phyloP scores from a whole-genome alignment of 1,140 invertebrate genomes.

The Papilio machaon region DNA sequence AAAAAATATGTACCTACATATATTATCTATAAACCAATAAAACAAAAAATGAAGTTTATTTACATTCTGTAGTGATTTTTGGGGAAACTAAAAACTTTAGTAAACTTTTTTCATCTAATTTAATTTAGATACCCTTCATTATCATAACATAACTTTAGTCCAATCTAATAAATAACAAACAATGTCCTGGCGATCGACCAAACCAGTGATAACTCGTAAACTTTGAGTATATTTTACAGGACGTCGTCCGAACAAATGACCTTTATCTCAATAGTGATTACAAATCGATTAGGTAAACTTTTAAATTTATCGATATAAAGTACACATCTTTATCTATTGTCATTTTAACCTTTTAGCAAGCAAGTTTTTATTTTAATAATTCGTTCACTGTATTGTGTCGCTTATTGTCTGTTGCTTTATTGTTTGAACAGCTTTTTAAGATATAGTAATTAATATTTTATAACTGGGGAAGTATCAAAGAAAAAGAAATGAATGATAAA shows the following conservation, averaged over 20 bases:
- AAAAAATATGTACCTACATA: too few relatives aligned
- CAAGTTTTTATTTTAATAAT: background rate
- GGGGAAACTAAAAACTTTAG: background rate
- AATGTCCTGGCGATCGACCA: background rate
- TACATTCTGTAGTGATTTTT: background rate
- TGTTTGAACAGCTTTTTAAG: background rate
- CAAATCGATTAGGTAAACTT: too few relatives aligned
- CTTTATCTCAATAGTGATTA: background rate
- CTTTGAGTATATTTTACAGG: background rate
- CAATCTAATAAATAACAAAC: slow-evolving; percentile 7
- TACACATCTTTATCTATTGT: background rate
- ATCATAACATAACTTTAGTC: background rate
- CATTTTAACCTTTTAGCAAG: background rate
- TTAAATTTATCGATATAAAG: too few relatives aligned
- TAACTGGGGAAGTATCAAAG: background rate
- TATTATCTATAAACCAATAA: too few relatives aligned
- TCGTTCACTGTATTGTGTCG: too few relatives aligned
- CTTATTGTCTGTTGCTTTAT: too few relatives aligned
- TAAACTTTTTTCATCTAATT: background rate
- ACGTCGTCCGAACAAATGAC: background rate
- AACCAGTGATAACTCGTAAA: background rate
- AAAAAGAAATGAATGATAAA: background rate
- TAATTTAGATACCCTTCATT: background rate
- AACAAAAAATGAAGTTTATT: too few relatives aligned
- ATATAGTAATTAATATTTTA: background rate